Evolutionary conservation across 30 jellyfish, hydroid and myxozoan genomes (phyloP), one percentile per base, ranked within the genome.

Genomic region (Clytia hemisphaerica): DNA sequence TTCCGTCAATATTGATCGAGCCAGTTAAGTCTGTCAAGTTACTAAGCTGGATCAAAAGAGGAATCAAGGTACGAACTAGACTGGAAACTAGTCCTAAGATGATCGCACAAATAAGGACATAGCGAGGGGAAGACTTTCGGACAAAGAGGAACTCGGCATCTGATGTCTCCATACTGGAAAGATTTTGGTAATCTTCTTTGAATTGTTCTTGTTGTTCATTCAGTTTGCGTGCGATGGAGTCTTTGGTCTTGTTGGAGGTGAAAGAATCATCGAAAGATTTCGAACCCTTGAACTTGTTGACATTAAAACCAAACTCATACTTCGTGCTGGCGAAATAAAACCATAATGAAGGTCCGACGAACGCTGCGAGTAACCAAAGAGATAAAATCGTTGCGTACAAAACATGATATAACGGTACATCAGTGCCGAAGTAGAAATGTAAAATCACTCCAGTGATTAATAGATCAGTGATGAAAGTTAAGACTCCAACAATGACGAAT

Each of bases 331-430:
- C 60, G 30, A 32, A 28, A 4, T 37, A 29, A 37, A 61, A 61
- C 22, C 32, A 15, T 22, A 37, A 15, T 28, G 36, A 37, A 4
- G 75, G 75, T 61, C 32, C 21, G 16, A 26, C 63, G 60, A 61
- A 61, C 65, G 36, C 21, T 4, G 36, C 0, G 21, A 61, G n/a
- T 18, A 31, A 61, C 75, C 75, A 61, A 10, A 25, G 36, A 19
- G 36, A 61, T 12, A 61, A 61, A 16, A 61, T 31, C 22, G 75
- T 61, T 12, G 75, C 21, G 36, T 61, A 61, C 21, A 61, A 61
- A 37, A 61, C 30, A 22, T 24, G 36, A 61, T 32, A 32, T 19
- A 19, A 22, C 1, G 75, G 36, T 15, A 29, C 75, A 9, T 31
- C 64, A 5, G 65, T 32, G 29, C 16, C 6, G 35, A 3, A 61